These are phyloP conservation scores for Julus scandinavius DNA, from an alignment of 2,888 invertebrate species.

Conservation along the genomic window DNA sequence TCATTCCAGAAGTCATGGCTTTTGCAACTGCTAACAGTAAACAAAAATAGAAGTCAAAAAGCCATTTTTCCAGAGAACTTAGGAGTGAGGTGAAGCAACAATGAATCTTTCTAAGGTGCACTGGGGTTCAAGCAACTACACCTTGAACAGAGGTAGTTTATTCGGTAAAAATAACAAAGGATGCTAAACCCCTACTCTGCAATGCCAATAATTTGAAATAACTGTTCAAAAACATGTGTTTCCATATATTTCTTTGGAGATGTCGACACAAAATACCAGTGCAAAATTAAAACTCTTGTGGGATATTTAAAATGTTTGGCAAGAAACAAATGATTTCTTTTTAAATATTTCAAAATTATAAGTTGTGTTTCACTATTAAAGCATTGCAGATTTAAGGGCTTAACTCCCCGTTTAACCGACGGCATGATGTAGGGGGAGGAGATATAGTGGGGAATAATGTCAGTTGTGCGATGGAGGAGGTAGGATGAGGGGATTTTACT, in stretches of 20 bases:
- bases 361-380: neutral
- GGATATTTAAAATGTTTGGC: too few species aligned
- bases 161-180: neutral
- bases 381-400: neutral
- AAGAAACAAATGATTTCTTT: too few species aligned
- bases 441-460: neutral
- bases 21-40: constrained; percentile 1
- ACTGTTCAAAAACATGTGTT: neutral
- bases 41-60: neutral
- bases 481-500: neutral
- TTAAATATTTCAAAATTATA: too few species aligned
- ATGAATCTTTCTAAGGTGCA: neutral
- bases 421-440: neutral
- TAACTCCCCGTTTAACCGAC: neutral
- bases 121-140: neutral
- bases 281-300: too few species aligned
- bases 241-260: too few species aligned
- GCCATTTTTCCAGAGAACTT: neutral
- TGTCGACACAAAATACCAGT: too few species aligned
- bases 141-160: constrained; percentile 16
- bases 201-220: neutral
- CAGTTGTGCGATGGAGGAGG: neutral
- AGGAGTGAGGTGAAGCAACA: neutral
- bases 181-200: neutral
- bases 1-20: neutral